phyloP scores from a whole-genome alignment of 2,888 invertebrate genomes.

The Nephrotoma flavescens region DNA sequence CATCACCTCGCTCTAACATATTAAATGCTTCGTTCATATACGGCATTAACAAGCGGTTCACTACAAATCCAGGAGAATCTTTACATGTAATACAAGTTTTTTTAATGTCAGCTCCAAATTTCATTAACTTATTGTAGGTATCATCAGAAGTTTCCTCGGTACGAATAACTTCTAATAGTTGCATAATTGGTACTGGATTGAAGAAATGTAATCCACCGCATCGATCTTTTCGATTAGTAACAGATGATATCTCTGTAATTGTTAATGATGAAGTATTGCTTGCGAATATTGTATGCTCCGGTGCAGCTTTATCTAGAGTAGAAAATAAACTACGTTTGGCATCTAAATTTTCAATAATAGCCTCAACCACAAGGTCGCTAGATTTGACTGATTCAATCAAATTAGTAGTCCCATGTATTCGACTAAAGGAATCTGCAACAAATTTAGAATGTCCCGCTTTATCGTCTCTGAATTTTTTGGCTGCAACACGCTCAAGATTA shows the following conservation, averaged over 20 bases:
- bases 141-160: constrained; percentile 61
- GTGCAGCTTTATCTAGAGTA: constrained; percentile 52
- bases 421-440: constrained; percentile 42
- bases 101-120: constrained; percentile 68
- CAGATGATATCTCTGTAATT: constrained; percentile 63
- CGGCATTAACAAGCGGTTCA: constrained; percentile 74
- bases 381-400: constrained; percentile 43
- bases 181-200: constrained; percentile 86
- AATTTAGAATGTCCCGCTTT: constrained; percentile 50
- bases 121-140: constrained; percentile 55
- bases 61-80: constrained; percentile 86
- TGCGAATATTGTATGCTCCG: constrained; percentile 61
- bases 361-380: constrained; percentile 69
- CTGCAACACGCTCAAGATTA: constrained; percentile 60
- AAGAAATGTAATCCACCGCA: constrained; percentile 87
- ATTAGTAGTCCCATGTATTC: constrained; percentile 47
- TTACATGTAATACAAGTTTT: constrained; percentile 78
- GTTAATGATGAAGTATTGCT: constrained; percentile 83
- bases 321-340: constrained; percentile 62
- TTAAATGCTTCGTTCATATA: constrained; percentile 68
- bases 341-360: constrained; percentile 70
- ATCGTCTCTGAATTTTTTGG: constrained; percentile 58
- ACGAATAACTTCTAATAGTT: constrained; percentile 66
- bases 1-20: constrained; percentile 59
- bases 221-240: constrained; percentile 53